Evolutionary conservation across 2,888 invertebrate genomes (phyloP).

Genomic region (Blomia tropicalis): DNA sequence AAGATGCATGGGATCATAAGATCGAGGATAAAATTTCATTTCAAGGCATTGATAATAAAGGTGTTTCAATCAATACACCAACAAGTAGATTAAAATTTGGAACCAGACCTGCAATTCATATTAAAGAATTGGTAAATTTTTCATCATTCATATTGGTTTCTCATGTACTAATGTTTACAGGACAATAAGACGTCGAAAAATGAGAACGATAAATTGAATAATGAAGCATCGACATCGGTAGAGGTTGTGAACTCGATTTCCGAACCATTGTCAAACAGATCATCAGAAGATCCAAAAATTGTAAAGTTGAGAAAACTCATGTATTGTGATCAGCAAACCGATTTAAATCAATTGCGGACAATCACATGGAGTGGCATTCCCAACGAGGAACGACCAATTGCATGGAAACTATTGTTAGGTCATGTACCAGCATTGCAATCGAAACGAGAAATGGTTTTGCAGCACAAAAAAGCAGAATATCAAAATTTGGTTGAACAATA

Average conservation of each 20-base stretch:
- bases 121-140: conserved; percentile 21
- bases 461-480: conserved; percentile 86
- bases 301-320: conserved; percentile 23
- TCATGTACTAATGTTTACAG: not conserved
- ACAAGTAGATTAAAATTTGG: not conserved
- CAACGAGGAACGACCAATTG: conserved; percentile 54
- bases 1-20: conserved; percentile 25
- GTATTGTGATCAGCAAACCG: conserved; percentile 25
- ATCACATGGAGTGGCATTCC: conserved; percentile 86
- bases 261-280: not conserved
- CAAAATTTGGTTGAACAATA: conserved; percentile 88
- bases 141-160: not conserved
- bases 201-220: not conserved
- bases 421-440: conserved; percentile 85
- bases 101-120: conserved; percentile 8
- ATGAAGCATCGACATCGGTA: not conserved
- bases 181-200: not conserved
- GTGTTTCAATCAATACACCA: not conserved
- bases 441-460: conserved; percentile 65
- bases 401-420: conserved; percentile 59
- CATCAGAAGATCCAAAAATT: conserved; percentile 22
- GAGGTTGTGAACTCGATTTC: not conserved
- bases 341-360: conserved; percentile 33
- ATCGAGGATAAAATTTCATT: conserved; percentile 21
- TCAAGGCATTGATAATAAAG: not conserved